Evolutionary conservation across 2,113 vertebrate genomes (phyloP).

Genomic region (Mungos mungo): DNA sequence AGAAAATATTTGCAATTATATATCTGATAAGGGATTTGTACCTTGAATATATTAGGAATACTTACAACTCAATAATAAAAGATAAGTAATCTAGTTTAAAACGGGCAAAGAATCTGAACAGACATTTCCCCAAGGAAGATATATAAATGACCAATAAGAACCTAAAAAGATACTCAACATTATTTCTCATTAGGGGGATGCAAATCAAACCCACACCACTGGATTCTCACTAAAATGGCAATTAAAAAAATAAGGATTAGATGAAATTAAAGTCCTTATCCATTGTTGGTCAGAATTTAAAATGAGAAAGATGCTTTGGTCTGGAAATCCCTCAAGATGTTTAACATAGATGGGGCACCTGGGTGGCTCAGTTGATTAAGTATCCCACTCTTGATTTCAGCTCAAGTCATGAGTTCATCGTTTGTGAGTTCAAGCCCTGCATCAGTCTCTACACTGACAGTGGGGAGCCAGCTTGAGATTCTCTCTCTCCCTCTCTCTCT

Average conservation of each 20-base stretch:
- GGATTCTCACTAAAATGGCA: neutral
- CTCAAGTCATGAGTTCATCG: too few relatives aligned
- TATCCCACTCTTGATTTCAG: too few relatives aligned
- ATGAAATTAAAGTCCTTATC: neutral
- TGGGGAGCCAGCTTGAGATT: too few relatives aligned
- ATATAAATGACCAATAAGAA: neutral
- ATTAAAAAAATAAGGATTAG: neutral
- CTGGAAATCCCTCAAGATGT: neutral
- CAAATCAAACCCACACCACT: neutral
- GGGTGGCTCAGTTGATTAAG: too few relatives aligned
- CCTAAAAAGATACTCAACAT: neutral
- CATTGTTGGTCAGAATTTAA: neutral
- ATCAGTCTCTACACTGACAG: too few relatives aligned
- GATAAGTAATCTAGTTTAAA: neutral
- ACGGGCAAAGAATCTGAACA: neutral
- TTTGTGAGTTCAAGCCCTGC: too few relatives aligned
- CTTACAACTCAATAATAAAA: neutral
- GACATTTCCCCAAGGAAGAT: neutral
- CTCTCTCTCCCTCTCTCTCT: too few relatives aligned
- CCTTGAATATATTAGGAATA: neutral
- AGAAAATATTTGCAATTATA: slow-evolving; percentile 1
- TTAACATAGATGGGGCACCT: neutral
- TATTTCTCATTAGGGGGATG: neutral
- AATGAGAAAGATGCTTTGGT: neutral
- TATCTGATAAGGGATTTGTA: neutral